These are phyloP conservation scores for Papilio demoleus DNA, from an alignment of 2,888 invertebrate species.

Conservation along the genomic window DNA sequence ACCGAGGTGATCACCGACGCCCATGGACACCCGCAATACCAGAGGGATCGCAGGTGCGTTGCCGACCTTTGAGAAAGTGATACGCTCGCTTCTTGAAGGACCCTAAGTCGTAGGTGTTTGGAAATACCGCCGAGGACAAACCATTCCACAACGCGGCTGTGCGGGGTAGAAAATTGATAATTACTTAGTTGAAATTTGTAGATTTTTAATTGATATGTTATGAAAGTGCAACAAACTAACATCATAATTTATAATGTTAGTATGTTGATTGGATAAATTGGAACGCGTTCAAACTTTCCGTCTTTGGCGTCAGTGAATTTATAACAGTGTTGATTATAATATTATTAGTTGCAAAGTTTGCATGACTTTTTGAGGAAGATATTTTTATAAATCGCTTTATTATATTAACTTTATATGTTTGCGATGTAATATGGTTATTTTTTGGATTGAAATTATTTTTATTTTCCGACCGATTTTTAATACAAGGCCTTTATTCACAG, in stretches of 20 bases:
- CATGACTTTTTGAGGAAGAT: background rate
- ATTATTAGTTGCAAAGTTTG: background rate
- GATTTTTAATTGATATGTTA: background rate
- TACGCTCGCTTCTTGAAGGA: no score
- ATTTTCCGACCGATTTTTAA: background rate
- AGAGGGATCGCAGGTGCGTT: no score
- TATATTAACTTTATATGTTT: background rate
- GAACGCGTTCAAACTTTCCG: background rate
- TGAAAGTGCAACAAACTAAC: background rate
- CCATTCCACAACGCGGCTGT: no score
- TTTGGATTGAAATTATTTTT: no score
- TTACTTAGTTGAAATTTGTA: no score
- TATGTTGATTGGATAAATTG: background rate
- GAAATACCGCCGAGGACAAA: no score
- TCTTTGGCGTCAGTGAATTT: background rate
- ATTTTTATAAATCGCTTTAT: background rate
- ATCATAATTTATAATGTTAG: background rate
- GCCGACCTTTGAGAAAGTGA: no score
- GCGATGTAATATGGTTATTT: background rate
- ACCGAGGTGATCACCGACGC: no score
- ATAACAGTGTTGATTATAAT: conserved; percentile 13
- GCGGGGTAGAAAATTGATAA: no score
- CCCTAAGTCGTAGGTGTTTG: no score
- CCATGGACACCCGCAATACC: no score
- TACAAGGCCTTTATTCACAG: no score